Conservation (phyloP, 2,888 invertebrate species). For the Drosophila vallismaia region DNA sequence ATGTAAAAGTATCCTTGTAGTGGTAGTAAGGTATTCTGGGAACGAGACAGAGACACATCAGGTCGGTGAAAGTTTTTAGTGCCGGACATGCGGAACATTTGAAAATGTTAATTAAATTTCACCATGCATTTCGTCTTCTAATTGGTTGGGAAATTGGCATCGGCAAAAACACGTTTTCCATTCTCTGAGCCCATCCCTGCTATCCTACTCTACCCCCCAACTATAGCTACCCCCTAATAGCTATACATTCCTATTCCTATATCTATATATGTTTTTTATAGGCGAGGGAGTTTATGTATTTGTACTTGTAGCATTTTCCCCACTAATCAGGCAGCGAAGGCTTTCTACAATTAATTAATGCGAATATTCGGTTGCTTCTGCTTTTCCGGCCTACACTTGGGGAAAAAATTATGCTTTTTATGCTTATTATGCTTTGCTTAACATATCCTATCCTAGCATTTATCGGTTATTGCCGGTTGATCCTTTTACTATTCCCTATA, state of each 20-base stretch:
- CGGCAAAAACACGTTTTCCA: constrained; percentile 22
- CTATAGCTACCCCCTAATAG: no score
- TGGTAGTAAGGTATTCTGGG: background rate
- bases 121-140: constrained; percentile 60
- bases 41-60: background rate
- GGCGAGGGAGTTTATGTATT: background rate
- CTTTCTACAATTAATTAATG: constrained; percentile 37
- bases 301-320: constrained; percentile 1
- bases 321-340: constrained; percentile 18
- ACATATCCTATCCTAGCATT: no score
- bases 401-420: background rate
- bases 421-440: no score
- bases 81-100: constrained; percentile 66
- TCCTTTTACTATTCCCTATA: no score
- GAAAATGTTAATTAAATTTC: constrained; percentile 77
- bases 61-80: constrained; percentile 37
- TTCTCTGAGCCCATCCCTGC: background rate
- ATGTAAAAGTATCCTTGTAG: background rate
- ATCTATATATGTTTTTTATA: background rate
- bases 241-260: background rate
- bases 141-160: constrained; percentile 52
- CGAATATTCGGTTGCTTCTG: constrained; percentile 18
- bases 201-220: no score
- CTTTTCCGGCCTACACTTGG: background rate
- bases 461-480: no score